A percentile compares a stretch with the other conserved stretches of the same genome.
Evolutionary conservation across 2,113 vertebrate genomes (phyloP).

Genomic region (Capreolus pygargus): DNA sequence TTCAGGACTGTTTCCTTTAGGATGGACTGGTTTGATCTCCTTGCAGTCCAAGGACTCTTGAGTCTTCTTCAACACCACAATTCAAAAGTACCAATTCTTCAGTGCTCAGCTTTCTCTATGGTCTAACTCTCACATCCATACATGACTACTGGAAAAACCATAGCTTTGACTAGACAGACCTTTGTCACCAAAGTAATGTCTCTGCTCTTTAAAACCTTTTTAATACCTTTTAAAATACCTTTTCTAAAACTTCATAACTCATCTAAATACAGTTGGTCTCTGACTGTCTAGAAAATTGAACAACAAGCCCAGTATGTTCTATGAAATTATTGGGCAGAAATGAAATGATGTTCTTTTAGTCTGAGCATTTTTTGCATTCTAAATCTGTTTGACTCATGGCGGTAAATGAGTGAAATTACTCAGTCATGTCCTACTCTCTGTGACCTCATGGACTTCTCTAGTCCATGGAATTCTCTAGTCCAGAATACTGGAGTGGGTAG

Average conservation of each 20-base stretch:
- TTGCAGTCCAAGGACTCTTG: too few species aligned
- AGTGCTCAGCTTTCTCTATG: too few species aligned
- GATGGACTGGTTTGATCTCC: too few species aligned
- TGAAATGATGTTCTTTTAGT: background rate
- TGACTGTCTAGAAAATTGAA: conserved; percentile 39
- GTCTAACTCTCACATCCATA: too few species aligned
- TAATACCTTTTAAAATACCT: background rate
- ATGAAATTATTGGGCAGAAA: conserved; percentile 1
- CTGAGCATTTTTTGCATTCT: background rate
- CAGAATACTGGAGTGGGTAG: background rate
- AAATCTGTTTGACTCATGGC: background rate
- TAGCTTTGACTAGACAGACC: too few species aligned
- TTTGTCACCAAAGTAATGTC: background rate
- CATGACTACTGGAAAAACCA: too few species aligned
- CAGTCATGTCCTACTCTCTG: background rate
- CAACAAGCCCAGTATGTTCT: background rate
- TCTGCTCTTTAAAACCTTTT: background rate
- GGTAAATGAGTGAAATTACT: background rate
- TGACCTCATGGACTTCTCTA: background rate
- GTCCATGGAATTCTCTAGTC: background rate
- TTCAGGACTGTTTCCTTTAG: too few species aligned
- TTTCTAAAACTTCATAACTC: background rate
- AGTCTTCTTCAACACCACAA: too few species aligned
- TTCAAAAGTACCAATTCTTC: too few species aligned
- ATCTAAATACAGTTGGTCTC: background rate